Evolutionary conservation across 2,113 vertebrate species (phyloP).

Genomic region (Tachysurus vachellii): DNA sequence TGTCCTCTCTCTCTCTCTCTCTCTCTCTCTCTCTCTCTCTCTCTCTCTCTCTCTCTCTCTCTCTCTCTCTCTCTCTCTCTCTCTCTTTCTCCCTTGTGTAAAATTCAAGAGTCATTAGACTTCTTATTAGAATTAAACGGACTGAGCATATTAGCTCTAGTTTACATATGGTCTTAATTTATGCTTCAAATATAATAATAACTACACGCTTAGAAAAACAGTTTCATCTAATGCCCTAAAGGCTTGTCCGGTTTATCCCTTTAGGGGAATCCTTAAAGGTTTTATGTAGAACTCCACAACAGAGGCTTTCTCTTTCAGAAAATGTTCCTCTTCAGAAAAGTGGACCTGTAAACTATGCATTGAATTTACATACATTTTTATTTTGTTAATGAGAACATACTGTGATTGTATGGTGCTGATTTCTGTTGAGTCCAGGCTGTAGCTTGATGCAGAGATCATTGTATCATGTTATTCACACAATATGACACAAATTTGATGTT

Average conservation of each 20-base stretch:
- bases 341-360: not conserved
- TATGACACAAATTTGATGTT: not conserved
- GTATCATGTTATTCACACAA: not conserved
- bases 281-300: not conserved
- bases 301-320: not conserved
- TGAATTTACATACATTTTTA: not conserved
- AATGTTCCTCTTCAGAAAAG: not conserved
- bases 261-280: not conserved
- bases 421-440: not conserved
- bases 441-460: not conserved
- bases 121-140: slow-evolving; percentile 2
- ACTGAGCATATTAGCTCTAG: not conserved
- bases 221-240: not conserved
- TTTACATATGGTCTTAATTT: slow-evolving; percentile 11
- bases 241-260: not conserved
- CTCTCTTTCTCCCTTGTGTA: not conserved
- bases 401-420: not conserved
- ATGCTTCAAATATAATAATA: not conserved
- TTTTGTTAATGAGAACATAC: not conserved
- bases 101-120: slow-evolving; percentile 1
- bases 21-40: not conserved
- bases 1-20: slow-evolving; percentile 17
- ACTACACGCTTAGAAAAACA: not conserved
- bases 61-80: not conserved
- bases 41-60: not conserved